Evolutionary conservation across 2,113 vertebrate species (phyloP).

Genomic region (Protobothrops flavoviridis): DNA sequence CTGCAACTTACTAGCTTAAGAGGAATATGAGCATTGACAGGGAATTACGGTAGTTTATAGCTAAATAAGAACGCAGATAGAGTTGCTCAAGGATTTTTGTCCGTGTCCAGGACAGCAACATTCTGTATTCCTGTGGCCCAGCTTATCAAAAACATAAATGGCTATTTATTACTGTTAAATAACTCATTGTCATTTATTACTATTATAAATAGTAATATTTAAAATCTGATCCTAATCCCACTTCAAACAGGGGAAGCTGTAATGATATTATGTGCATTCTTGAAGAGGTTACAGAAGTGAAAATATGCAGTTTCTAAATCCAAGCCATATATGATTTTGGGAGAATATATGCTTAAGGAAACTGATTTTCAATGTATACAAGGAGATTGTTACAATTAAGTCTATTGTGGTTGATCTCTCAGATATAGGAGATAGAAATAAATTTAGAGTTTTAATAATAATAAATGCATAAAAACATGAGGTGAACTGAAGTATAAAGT

Average conservation of each 20-base stretch:
- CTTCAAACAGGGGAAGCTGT: background rate
- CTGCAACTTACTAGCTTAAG: background rate
- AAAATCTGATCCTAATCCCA: background rate
- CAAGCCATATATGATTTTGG: background rate
- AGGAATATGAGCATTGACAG: background rate
- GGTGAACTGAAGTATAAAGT: background rate
- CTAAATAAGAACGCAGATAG: background rate
- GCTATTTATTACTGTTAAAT: background rate
- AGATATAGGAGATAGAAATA: background rate
- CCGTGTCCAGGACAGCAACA: background rate
- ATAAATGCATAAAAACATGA: background rate
- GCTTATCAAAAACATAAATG: background rate
- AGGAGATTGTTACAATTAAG: background rate
- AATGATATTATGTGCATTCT: background rate
- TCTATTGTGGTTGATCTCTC: background rate
- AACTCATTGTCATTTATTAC: background rate
- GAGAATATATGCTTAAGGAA: background rate
- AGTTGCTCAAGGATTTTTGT: background rate
- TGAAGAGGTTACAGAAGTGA: background rate
- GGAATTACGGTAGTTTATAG: background rate
- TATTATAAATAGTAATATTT: background rate
- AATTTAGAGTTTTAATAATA: background rate
- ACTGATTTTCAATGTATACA: background rate
- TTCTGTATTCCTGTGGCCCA: background rate
- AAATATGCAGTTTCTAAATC: background rate